Base-by-base conservation (phyloP, 2,888 invertebrate genomes). In the Neoaliturus tenellus region DNA sequence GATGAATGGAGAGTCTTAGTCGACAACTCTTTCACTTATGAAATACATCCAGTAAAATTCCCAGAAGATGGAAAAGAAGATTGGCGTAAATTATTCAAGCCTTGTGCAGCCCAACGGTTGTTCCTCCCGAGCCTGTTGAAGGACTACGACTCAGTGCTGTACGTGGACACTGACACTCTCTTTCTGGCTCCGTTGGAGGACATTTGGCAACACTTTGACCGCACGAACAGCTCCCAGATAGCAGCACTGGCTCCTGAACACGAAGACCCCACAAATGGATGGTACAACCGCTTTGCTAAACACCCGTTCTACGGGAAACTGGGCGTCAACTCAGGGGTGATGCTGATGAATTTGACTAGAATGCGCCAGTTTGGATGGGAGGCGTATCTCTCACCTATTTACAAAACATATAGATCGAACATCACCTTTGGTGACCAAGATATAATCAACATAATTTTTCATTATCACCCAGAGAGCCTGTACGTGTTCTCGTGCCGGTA, bases 361-460 rank as follows among this genome's bases (percentile, higher is more conserved):
- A 97, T 99, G 96, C 92, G 98, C 85, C 91, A 92, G 35, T 97
- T 98, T 88, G 93, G 95, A 33, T 98, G 98, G 98, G 94, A 94
- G 84, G 93, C 95, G 85, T 95, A 96, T 89, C 94, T 98, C 35
- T 93, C 95, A 86, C 96, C 97, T 2, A 95, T 98, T 87, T 96
- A 97, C 91, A 93, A 95, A 86, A 94, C 96, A 89, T 98, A 97
- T 91, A 95, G 95, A 89, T 90, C 95, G 17, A 94, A 96, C 88
- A 96, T 98, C 85, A 97, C 97, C 0, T 99, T 97, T 97, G 98
- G 98, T n/a, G 99, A 99, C 91, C 98, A 99, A 92, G 98, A 98
- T 92, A 94, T 98, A 88, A 96, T 98, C 88, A 98, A 98, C 89
- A 96, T 98, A 89, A 95, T 97, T 89, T 97, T 98, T 89, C 95